Conservation (phyloP, 1,140 invertebrate genomes). For the Dysdera silvatica region DNA sequence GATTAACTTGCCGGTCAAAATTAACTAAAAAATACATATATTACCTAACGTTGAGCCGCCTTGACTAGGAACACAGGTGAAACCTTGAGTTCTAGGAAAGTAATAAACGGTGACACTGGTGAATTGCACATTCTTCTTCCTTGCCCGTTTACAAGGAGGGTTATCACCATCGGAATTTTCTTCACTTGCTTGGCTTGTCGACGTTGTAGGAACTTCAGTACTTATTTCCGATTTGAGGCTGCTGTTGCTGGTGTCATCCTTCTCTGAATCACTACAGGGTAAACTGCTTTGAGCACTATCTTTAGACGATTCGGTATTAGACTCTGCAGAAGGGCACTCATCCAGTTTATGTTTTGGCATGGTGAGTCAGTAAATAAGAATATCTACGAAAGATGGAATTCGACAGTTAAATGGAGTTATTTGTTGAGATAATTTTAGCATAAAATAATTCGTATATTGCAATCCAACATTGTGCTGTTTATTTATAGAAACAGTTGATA, state of each 20-base stretch:
- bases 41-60: constrained; percentile 86
- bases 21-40: background rate
- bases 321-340: constrained; percentile 3
- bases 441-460: too few species aligned
- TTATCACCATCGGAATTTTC: constrained; percentile 21
- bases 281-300: constrained; percentile 15
- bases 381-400: too few species aligned
- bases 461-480: too few species aligned
- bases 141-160: constrained; percentile 23
- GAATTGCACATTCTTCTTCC: constrained; percentile 61
- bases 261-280: constrained; percentile 12
- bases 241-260: constrained; percentile 28
- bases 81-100: constrained; percentile 91
- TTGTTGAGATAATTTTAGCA: too few species aligned
- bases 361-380: too few species aligned
- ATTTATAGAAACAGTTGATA: too few species aligned
- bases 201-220: constrained; percentile 23
- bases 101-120: constrained; percentile 89
- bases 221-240: constrained; percentile 21
- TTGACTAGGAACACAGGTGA: constrained; percentile 89
- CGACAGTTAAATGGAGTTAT: too few species aligned
- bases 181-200: background rate
- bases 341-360: constrained; percentile 28
- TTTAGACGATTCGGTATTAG: constrained; percentile 6
- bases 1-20: background rate